Conservation (phyloP, 2,888 invertebrate species). For the Callosobruchus maculatus region DNA sequence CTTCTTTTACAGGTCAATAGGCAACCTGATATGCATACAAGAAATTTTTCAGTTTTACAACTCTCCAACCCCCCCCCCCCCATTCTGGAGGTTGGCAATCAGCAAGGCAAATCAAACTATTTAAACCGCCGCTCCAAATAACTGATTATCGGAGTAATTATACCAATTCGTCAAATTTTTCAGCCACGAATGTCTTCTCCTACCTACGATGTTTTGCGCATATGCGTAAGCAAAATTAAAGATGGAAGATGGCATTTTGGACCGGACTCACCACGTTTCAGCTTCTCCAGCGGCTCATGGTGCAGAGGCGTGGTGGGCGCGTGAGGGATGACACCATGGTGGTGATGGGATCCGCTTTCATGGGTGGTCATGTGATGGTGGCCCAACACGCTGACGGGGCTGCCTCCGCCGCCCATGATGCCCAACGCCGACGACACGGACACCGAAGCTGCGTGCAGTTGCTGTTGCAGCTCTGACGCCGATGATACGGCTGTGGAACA, state of each 20-base stretch:
- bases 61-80: no score
- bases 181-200: no score
- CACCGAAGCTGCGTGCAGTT: conserved; percentile 56
- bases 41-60: no score
- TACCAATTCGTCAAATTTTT: no score
- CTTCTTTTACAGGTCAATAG: no score
- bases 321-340: conserved; percentile 60
- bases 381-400: conserved; percentile 45
- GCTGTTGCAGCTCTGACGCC: conserved; percentile 43
- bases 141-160: no score
- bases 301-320: conserved; percentile 51
- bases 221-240: no score
- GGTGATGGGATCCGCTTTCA: conserved; percentile 53
- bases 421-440: conserved; percentile 58
- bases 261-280: conserved; percentile 69
- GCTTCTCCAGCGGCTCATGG: conserved; percentile 72
- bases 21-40: no score
- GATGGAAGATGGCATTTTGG: conserved; percentile 8
- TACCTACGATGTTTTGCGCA: no score
- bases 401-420: conserved; percentile 55
- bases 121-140: no score
- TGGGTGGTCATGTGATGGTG: conserved; percentile 50
- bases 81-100: no score
- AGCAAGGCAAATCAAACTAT: no score
- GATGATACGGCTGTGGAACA: conserved; percentile 37